A percentile compares a stretch with the other conserved stretches of the same genome.
Conservation (phyloP, 1,140 invertebrate genomes). For the Holcopasites calliopsidis region DNA sequence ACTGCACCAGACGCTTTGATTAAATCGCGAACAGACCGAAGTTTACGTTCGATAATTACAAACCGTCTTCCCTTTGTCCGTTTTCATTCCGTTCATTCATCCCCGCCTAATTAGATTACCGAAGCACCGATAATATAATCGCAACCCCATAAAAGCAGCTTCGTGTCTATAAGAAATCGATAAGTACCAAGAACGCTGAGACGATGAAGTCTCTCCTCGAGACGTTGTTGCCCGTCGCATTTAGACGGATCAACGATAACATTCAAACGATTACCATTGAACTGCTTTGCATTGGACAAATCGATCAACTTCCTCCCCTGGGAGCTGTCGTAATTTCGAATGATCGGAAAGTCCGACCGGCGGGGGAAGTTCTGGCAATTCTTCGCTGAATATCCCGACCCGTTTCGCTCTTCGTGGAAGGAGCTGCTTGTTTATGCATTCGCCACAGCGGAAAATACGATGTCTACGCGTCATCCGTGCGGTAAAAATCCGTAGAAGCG, state of each 20-base stretch:
- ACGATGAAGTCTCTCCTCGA: no score
- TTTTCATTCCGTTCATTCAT: no score
- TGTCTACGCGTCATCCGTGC: neutral
- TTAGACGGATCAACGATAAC: neutral
- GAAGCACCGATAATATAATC: slow-evolving; percentile 18
- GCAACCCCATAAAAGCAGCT: neutral
- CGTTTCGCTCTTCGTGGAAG: slow-evolving; percentile 9
- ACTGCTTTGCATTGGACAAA: neutral
- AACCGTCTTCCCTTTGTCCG: neutral
- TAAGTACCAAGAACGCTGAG: no score
- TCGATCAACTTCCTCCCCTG: neutral
- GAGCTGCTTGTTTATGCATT: slow-evolving; percentile 9
- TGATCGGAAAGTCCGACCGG: slow-evolving; percentile 47
- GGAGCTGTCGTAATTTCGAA: slow-evolving; percentile 41
- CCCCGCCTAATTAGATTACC: neutral
- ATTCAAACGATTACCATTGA: neutral
- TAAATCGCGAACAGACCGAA: neutral
- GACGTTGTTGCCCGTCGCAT: neutral
- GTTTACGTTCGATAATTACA: slow-evolving; percentile 16
- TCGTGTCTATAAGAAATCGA: no score
- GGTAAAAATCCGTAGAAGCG: no score
- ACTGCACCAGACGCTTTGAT: neutral
- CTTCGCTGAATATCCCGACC: slow-evolving; percentile 11
- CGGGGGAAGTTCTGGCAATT: slow-evolving; percentile 30
- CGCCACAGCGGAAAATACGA: neutral